Base-by-base conservation (phyloP, 2,797 vertebrate species). In the Sebastes oblongus region DNA sequence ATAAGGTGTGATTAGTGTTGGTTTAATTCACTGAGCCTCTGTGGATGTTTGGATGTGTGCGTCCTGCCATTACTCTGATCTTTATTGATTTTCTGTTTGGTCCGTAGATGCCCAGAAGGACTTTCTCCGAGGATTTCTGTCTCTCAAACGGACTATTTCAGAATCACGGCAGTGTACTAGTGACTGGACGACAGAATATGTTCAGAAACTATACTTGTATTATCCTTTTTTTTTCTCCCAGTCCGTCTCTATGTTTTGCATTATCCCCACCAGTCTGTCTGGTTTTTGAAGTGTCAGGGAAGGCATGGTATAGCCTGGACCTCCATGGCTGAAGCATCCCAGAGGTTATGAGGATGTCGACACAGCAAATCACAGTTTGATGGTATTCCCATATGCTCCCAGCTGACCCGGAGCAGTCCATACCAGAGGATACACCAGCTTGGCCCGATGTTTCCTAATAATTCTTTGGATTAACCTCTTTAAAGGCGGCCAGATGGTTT, bases 311-410 rank as follows among this genome's bases (percentile, higher is more conserved):
- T 39, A 66, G 87, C 87, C 91, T 79, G 91, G 94, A 96, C 95
- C 95, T 95, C 96, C 95, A 94, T 84, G 94, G 93, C 94, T 87
- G 93, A 94, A 94, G 92, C 94, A 90, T 24, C 91, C 91, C 92
- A 95, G 94, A 96, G 96, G 96, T 97, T 97, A 96, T 91, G 87
- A 90, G 94, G 95, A 97, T 96, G 95, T 95, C 95, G 94, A 95
- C 95, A 94, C 96, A 95, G 95, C 96, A 95, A 95, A 96, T 97
- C 96, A 94, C 93, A 88, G 81, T 91, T 85, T 96, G 94, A 96
- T 95, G 95, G 93, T 93, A 94, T 96, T 96, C 92, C 96, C 96
- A 96, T 94, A 94, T 97, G 96, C 91, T 95, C 87, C 79, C 93
- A 90, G 88, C 72, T 92, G 93, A 95, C 84, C 92, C 14, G 71